Conservation (phyloP, 2,797 vertebrate species). For the Graptemys geographica region DNA sequence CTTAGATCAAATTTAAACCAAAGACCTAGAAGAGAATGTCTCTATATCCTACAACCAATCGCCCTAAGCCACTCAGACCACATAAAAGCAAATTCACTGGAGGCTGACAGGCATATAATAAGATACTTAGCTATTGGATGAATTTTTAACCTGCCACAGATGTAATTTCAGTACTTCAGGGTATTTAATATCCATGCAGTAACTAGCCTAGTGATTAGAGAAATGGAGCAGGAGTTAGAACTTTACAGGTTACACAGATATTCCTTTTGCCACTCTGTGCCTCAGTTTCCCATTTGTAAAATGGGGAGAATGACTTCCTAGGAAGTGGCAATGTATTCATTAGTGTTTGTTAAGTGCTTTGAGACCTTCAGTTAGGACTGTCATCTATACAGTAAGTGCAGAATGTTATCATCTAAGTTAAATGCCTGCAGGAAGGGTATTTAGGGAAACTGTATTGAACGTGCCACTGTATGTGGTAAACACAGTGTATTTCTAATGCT, state of each 20-base stretch:
- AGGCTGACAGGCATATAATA: not conserved
- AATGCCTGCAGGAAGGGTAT: not conserved
- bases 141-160: not conserved
- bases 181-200: rapidly evolving
- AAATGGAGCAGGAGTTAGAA: rapidly evolving
- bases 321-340: not conserved
- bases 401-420: not conserved
- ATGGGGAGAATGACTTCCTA: rapidly evolving
- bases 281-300: rapidly evolving
- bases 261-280: rapidly evolving
- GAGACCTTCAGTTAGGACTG: not conserved
- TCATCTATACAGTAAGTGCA: rapidly evolving
- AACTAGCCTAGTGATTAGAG: not conserved
- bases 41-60: not conserved
- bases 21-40: not conserved
- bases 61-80: not conserved
- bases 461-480: not conserved
- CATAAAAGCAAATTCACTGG: not conserved
- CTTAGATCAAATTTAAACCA: not conserved
- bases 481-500: not conserved
- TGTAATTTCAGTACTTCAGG: not conserved
- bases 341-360: not conserved
- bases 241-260: not conserved
- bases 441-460: not conserved
- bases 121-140: rapidly evolving